Evolutionary conservation across 2,113 vertebrate genomes (phyloP).

Genomic region (Lepus timidus): DNA sequence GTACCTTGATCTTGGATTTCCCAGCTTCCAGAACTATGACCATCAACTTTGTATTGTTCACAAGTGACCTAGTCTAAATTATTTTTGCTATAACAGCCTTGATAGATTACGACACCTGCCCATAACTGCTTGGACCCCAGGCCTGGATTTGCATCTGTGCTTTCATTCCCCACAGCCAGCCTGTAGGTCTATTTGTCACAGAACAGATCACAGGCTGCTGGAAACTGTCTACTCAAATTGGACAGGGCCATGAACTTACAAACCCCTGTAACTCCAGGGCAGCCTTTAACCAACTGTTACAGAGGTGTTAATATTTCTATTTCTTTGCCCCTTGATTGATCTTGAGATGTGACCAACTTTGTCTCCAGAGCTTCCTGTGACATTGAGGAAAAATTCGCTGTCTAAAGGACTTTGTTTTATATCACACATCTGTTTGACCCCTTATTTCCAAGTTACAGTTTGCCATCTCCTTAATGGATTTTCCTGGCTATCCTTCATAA

Average conservation of each 20-base stretch:
- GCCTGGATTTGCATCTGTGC: neutral
- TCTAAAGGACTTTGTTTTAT: neutral
- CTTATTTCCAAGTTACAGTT: neutral
- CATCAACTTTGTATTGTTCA: neutral
- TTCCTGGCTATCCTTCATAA: neutral
- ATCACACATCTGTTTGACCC: neutral
- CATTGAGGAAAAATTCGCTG: neutral
- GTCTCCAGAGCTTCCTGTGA: neutral
- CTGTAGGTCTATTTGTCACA: neutral
- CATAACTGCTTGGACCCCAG: neutral
- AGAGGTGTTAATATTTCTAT: neutral
- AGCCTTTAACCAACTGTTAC: neutral
- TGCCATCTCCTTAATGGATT: neutral
- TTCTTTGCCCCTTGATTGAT: neutral
- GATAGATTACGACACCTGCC: neutral
- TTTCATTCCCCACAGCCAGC: neutral
- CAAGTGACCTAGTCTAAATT: neutral
- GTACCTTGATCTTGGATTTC: neutral
- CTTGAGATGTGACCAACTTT: neutral
- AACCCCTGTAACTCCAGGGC: neutral
- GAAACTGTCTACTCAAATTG: neutral
- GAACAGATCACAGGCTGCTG: neutral
- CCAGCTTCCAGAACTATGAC: neutral
- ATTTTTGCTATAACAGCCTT: neutral
- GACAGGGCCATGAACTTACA: neutral